phyloP scores from a whole-genome alignment of 2,113 vertebrate genomes.

The Mesoclemmys tuberculata region DNA sequence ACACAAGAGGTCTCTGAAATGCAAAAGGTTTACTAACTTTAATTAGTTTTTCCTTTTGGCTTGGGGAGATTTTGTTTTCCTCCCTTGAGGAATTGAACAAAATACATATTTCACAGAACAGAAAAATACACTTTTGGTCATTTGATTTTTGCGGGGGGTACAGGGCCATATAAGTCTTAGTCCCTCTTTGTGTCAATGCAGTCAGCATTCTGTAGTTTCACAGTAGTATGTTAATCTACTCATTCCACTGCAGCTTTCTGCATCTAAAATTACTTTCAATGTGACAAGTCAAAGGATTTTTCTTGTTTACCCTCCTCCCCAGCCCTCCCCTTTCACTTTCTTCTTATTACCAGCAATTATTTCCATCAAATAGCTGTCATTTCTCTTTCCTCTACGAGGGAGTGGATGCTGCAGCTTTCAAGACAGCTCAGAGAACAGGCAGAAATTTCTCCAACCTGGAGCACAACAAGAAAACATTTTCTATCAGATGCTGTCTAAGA shows the following conservation, averaged over 20 bases:
- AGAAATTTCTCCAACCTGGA: neutral
- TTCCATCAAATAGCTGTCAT: slow-evolving; percentile 37
- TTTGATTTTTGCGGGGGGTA: neutral
- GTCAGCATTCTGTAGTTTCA: neutral
- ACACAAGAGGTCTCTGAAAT: neutral
- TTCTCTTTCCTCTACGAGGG: slow-evolving; percentile 32
- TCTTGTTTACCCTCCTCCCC: neutral
- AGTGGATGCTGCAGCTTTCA: slow-evolving; percentile 26
- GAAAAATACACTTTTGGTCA: neutral
- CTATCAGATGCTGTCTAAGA: slow-evolving; percentile 12
- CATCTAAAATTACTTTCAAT: slow-evolving; percentile 4
- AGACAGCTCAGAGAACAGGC: neutral
- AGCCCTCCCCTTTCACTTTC: slow-evolving; percentile 1
- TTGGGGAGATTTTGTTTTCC: neutral
- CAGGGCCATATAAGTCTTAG: neutral
- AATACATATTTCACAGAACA: neutral
- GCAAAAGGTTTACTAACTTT: neutral
- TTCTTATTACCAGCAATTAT: slow-evolving; percentile 2
- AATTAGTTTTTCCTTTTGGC: neutral
- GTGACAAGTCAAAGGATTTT: neutral
- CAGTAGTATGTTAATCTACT: neutral
- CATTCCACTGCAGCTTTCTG: neutral
- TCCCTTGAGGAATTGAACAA: neutral
- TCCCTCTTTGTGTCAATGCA: neutral
- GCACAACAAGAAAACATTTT: slow-evolving; percentile 8